Base-by-base conservation (phyloP, 2,888 invertebrate genomes). In the Macrophya annulata region DNA sequence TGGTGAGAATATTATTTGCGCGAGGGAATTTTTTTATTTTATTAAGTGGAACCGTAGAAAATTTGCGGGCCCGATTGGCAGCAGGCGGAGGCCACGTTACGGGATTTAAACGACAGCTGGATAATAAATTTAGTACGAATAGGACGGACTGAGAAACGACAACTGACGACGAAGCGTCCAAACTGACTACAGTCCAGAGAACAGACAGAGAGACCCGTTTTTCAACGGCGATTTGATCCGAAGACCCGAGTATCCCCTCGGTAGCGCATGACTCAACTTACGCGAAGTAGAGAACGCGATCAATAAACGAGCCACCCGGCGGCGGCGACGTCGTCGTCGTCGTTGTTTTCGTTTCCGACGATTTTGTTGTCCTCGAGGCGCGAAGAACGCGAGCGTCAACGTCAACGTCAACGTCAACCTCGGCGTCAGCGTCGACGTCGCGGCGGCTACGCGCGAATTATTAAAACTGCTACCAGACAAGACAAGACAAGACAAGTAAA, bases 251-350 rank as follows among this genome's bases (percentile, higher is more conserved):
- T 77, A 31, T 43, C 81, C 81, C 83, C 48, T 68, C 68, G 83
- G 17, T 31, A 71, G 83, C 83, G 83, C 83, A 83, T 83, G 83
- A 83, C 83, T 83, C 83, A 83, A 83, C 74, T 48, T 45, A 21
- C 21, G 68, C 76, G 45, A 45, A 21, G 40, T 72, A 40, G 40
- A 17, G 17, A 40, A 21, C 48, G 31, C 76, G 76, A 76, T 76
- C 76, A 76, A 76, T 76, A 76, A 62, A 62, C 25, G 62, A 62
- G 25, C 62, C 25, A 25, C 71, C 40, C 71, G 71, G 40, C n/a
- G 37, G 5, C 37, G 31, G 0, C 71, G 71, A 37, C 71, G 71
- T 71, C 71, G 71, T 71, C 17, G 17, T 40, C 40, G 40, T 37
- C 17, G 71, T 71, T 71, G 62, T 15, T 37, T 68, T 37, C 37